Conservation (phyloP, 2,797 vertebrate species). For the Diplodus sargus region DNA sequence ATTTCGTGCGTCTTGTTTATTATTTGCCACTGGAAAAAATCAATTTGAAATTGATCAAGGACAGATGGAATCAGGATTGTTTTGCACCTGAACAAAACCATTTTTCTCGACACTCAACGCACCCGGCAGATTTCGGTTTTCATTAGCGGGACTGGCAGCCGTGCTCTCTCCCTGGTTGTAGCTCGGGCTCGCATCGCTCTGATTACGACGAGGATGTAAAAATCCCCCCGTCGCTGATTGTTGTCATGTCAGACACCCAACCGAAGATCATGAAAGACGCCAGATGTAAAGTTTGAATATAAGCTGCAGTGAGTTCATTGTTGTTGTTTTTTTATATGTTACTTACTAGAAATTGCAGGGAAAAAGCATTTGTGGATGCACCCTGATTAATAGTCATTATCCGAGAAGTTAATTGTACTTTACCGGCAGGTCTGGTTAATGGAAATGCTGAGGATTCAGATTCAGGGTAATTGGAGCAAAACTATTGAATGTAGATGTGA, state of each 20-base stretch:
- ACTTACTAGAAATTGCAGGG: background rate
- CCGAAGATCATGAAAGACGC: slow-evolving; percentile 18
- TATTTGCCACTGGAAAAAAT: slow-evolving; percentile 59
- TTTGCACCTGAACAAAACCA: slow-evolving; percentile 62
- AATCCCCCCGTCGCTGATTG: slow-evolving; percentile 25
- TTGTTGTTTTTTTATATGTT: background rate
- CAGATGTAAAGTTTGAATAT: slow-evolving; percentile 24
- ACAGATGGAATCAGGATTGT: slow-evolving; percentile 61
- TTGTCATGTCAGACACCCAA: slow-evolving; percentile 15
- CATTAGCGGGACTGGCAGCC: slow-evolving; percentile 58
- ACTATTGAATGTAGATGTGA: slow-evolving; percentile 36
- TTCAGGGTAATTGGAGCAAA: slow-evolving; percentile 32
- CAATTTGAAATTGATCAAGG: slow-evolving; percentile 59
- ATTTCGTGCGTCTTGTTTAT: slow-evolving; percentile 51
- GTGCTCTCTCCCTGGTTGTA: slow-evolving; percentile 6
- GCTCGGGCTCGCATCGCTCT: slow-evolving; percentile 3
- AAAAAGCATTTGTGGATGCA: background rate
- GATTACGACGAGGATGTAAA: slow-evolving; percentile 11
- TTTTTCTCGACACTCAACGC: slow-evolving; percentile 49
- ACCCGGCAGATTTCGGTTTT: slow-evolving; percentile 54
- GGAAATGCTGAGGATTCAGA: slow-evolving; percentile 21
- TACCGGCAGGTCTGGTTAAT: slow-evolving; percentile 8
- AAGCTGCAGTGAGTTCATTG: background rate
- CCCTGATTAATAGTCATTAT: background rate
- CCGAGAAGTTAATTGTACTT: slow-evolving; percentile 21